phyloP scores from a whole-genome alignment of 2,888 invertebrate genomes.

The Lasioglossum lativentre region DNA sequence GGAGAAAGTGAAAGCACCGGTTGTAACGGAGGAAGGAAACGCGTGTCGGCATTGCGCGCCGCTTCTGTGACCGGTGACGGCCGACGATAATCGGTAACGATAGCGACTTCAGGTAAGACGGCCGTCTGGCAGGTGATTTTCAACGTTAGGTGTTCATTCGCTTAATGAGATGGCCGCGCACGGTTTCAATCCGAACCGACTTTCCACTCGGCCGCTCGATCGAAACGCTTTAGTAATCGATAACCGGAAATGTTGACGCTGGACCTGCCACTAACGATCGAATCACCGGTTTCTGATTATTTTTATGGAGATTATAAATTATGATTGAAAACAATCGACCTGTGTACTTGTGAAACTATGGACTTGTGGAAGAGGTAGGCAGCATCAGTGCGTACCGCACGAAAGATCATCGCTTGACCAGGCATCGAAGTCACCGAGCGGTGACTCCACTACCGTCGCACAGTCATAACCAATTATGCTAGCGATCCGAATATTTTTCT shows the following conservation, averaged over 20 bases:
- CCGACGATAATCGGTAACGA: constrained; percentile 10
- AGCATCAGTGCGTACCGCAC: not conserved
- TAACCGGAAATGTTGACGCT: not conserved
- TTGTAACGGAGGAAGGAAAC: constrained; percentile 21
- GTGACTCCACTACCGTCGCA: not conserved
- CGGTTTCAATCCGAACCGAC: not conserved
- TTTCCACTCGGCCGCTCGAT: not conserved
- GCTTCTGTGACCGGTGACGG: constrained; percentile 14
- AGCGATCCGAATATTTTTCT: not conserved
- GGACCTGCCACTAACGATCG: not conserved
- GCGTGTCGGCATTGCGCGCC: constrained; percentile 3
- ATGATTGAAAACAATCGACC: not conserved
- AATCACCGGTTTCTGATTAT: not conserved
- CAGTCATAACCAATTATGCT: not conserved
- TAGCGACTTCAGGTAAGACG: not conserved
- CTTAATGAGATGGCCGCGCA: not conserved
- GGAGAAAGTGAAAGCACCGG: constrained; percentile 54
- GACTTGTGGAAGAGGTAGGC: not conserved
- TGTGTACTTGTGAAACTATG: no score
- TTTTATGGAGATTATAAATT: not conserved
- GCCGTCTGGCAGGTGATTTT: not conserved
- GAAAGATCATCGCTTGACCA: not conserved
- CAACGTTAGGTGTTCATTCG: not conserved
- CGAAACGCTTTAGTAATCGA: not conserved
- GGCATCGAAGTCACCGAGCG: not conserved